A percentile compares a stretch with the other conserved stretches of the same genome.
Conservation (phyloP, 2,113 vertebrate genomes). For the Ctenomys sociabilis region DNA sequence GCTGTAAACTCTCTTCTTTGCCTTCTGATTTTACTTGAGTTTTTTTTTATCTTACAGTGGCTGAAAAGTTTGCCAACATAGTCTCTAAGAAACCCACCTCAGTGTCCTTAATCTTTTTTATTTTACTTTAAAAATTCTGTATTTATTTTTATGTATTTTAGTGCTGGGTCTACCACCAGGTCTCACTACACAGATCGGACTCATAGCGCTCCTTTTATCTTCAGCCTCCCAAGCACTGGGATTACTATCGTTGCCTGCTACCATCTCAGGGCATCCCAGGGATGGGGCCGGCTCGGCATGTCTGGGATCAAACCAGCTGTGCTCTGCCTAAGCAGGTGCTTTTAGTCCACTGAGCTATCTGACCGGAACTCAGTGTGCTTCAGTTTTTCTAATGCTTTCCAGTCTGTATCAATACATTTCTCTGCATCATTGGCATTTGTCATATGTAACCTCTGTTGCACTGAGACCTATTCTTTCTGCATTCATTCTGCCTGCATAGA, state of each 20-base stretch:
- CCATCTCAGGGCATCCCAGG: fast-evolving
- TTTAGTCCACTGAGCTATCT: too few relatives aligned
- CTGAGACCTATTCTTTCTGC: not conserved
- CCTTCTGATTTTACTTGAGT: not conserved
- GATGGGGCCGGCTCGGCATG: too few relatives aligned
- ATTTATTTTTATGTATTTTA: too few relatives aligned
- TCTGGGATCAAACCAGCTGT: too few relatives aligned
- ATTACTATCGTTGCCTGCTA: too few relatives aligned
- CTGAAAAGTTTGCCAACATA: not conserved
- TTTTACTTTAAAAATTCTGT: too few relatives aligned
- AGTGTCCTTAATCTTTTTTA: not conserved
- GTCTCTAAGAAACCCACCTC: not conserved
- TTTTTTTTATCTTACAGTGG: not conserved
- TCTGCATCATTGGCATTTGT: not conserved
- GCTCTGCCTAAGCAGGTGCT: too few relatives aligned
- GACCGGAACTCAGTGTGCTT: not conserved
- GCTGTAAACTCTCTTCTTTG: not conserved
- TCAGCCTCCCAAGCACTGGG: too few relatives aligned
- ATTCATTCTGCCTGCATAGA: not conserved
- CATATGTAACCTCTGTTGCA: not conserved
- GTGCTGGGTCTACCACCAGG: too few relatives aligned
- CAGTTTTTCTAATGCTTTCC: not conserved
- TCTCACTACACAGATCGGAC: too few relatives aligned
- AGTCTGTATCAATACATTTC: not conserved
- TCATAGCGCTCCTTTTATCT: too few relatives aligned